Evolutionary conservation across 2,888 invertebrate genomes (phyloP), one percentile per base, ranked within the genome.

Genomic region (Cryptus armator): DNA sequence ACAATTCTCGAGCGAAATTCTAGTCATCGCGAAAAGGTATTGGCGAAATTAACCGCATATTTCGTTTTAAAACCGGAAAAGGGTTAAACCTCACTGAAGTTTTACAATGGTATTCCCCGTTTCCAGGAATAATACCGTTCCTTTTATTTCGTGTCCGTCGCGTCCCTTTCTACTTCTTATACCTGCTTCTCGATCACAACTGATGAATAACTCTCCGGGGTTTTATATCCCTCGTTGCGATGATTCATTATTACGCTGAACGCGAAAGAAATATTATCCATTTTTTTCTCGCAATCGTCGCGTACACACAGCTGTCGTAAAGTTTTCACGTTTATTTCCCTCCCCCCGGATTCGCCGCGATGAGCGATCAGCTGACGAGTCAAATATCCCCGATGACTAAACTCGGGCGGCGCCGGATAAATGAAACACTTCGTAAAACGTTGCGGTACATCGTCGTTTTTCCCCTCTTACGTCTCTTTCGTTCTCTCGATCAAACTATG

Each of bases 311-410:
- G 74, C 64, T 77, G 77, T 78, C 74, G 77, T 74, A 68, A 72
- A 78, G 19, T 84, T 81, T 64, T 81, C 62, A 59, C 56, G 44
- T 24, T 44, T 16, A 71, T 10, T n/a, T 19, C 43, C 53, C 10
- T 16, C 71, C 56, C 48, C 70, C 62, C 48, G 6, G 66, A 12
- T 43, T n/a, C 24, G 19, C 24, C 64, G 12, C 37, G 56, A 68
- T 59, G 74, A 81, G 64, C 74, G 77, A 84, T 78, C 84, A 84
- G 84, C 84, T 84, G 84, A 84, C 81, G 81, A 78, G 77, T 84
- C 81, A 48, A 84, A 81, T 81, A 66, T 77, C 74, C 68, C 70
- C 76, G 78, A 81, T 84, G 84, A 84, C 77, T 84, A 84, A 80
- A 37, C 29, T 68, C 37, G 66, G 29, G 29, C 56, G 24, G 56